These are phyloP conservation scores for Aleiodes leptofemur DNA, from an alignment of 2,888 invertebrate species.

Conservation along the genomic window DNA sequence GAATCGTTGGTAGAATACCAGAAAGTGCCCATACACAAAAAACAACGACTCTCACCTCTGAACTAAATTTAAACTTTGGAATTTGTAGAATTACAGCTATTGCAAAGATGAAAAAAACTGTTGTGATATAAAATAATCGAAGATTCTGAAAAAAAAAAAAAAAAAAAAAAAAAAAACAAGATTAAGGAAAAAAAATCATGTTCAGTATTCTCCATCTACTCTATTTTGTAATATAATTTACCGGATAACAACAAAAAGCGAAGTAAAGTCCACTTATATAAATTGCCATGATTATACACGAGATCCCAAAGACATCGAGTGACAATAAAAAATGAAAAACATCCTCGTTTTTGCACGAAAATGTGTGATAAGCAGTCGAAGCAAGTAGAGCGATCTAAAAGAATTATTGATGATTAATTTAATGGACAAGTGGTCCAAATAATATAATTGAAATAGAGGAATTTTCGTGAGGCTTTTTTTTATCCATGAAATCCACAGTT, in stretches of 20 bases:
- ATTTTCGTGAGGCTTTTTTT: too few relatives aligned
- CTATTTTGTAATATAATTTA: conserved; percentile 74
- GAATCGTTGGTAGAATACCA: conserved; percentile 92
- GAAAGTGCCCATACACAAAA: conserved; percentile 92
- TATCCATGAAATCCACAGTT: too few relatives aligned
- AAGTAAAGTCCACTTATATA: conserved; percentile 97
- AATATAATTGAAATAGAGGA: too few relatives aligned
- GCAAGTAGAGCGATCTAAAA: conserved; percentile 94
- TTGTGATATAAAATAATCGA: conserved; percentile 87
- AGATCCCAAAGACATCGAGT: conserved; percentile 95
- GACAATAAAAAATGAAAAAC: conserved; percentile 91
- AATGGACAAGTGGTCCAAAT: background rate
- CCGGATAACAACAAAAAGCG: conserved; percentile 96
- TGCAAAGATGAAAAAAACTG: conserved; percentile 88
- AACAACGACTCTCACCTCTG: conserved; percentile 85
- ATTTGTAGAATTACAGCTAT: conserved; percentile 88
- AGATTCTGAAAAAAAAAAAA: conserved; percentile 79
- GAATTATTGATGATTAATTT: background rate
- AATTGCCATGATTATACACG: conserved; percentile 93
- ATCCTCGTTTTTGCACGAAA: conserved; percentile 92
- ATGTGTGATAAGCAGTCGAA: conserved; percentile 96
- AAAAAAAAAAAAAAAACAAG: conserved; percentile 43
- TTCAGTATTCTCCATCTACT: background rate
- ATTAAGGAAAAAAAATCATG: conserved; percentile 2
- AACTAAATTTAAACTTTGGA: conserved; percentile 84